A percentile compares a stretch with the other conserved stretches of the same genome.
Evolutionary conservation across 2,888 invertebrate genomes (phyloP).

Genomic region (Gerris lacustris): DNA sequence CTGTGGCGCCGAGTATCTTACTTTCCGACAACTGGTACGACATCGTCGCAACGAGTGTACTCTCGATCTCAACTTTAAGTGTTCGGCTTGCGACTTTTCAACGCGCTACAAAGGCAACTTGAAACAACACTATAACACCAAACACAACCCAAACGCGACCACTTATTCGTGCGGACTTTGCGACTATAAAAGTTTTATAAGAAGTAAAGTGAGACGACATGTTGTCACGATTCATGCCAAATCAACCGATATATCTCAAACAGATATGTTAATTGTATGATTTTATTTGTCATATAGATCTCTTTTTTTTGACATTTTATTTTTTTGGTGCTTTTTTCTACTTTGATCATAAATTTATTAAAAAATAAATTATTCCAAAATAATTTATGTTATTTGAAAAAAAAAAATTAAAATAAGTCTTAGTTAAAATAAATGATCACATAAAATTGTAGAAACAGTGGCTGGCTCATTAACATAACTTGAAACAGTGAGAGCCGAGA

Average conservation of each 20-base stretch:
- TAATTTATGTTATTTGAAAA: no score
- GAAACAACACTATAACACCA: conserved; percentile 2
- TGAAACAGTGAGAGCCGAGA: no score
- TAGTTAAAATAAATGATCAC: no score
- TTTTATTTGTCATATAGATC: background rate
- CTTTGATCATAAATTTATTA: no score
- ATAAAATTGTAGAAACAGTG: no score
- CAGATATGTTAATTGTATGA: background rate
- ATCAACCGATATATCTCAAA: background rate
- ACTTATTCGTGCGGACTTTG: background rate
- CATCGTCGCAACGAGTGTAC: background rate
- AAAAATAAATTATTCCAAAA: no score
- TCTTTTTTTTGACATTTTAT: no score
- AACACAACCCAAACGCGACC: background rate
- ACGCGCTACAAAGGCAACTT: background rate
- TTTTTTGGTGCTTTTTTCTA: no score
- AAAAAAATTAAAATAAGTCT: no score
- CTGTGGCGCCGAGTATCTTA: background rate
- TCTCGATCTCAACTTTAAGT: background rate
- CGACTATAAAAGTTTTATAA: background rate
- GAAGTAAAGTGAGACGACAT: conserved; percentile 1
- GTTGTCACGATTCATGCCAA: background rate
- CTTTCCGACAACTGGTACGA: background rate
- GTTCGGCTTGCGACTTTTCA: background rate
- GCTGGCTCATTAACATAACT: no score